A percentile compares a stretch with the other conserved stretches of the same genome.
Conservation (phyloP, 2,797 vertebrate genomes). For the Cyclura pinguis region DNA sequence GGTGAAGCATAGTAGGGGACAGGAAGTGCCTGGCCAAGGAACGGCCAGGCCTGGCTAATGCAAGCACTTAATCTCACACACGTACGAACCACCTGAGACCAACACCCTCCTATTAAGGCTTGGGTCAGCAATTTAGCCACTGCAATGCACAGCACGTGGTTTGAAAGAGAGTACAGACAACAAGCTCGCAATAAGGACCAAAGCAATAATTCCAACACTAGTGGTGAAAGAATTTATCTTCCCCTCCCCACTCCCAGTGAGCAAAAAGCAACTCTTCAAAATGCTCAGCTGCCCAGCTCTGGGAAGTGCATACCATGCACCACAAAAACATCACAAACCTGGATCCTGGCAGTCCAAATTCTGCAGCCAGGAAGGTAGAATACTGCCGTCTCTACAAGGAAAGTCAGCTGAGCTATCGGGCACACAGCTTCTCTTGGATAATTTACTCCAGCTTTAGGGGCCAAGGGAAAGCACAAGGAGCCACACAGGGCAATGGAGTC, state of each 20-base stretch:
- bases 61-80: neutral
- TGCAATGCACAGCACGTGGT: conserved; percentile 49
- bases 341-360: neutral
- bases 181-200: conserved; percentile 51
- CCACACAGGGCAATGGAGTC: neutral
- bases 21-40: neutral
- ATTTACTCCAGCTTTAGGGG: neutral
- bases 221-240: accelerated
- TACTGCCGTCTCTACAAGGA: neutral
- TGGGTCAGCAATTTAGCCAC: conserved; percentile 51
- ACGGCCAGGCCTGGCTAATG: neutral
- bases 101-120: conserved; percentile 57
- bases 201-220: neutral
- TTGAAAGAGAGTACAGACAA: neutral
- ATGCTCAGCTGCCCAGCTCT: neutral
- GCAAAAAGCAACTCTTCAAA: neutral
- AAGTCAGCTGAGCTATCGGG: neutral
- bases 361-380: neutral
- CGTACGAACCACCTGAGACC: neutral
- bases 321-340: neutral
- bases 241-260: too few relatives aligned
- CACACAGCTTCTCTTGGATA: neutral
- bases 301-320: neutral
- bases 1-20: accelerated
- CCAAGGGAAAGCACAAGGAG: neutral